Evolutionary conservation across 2,113 vertebrate species (phyloP).

Genomic region (Corythaixoides concolor): DNA sequence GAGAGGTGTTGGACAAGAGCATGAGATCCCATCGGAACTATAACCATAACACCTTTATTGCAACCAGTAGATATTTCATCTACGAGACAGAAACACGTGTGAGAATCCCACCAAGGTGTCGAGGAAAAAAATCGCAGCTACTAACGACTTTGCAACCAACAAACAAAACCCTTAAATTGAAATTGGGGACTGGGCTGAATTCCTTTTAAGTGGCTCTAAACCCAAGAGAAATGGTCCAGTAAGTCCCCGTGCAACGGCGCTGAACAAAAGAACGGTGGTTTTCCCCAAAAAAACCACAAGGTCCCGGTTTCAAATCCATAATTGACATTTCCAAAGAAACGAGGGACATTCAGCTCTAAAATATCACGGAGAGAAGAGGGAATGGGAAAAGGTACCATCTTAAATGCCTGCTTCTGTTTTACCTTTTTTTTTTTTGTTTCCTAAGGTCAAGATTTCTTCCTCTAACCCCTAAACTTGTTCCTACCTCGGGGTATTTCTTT

Average conservation of each 20-base stretch:
- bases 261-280: accelerated
- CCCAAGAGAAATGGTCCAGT: neutral
- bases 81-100: neutral
- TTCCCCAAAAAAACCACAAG: neutral
- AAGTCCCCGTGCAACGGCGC: accelerated
- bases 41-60: neutral
- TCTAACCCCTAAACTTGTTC: neutral
- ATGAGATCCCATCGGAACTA: neutral
- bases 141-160: neutral
- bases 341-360: neutral
- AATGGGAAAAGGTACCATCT: neutral
- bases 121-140: neutral
- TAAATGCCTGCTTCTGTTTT: neutral
- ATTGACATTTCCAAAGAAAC: neutral
- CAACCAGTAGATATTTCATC: neutral
- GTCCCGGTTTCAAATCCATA: neutral
- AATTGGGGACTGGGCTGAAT: neutral
- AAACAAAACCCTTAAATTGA: neutral
- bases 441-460: neutral
- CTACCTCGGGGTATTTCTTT: neutral
- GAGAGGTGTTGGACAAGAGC: neutral
- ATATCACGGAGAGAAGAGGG: neutral
- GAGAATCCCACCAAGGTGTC: neutral
- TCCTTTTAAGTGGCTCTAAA: neutral
- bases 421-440: neutral